Evolutionary conservation across 2,797 vertebrate genomes (phyloP).

Genomic region (Thamnophis elegans): DNA sequence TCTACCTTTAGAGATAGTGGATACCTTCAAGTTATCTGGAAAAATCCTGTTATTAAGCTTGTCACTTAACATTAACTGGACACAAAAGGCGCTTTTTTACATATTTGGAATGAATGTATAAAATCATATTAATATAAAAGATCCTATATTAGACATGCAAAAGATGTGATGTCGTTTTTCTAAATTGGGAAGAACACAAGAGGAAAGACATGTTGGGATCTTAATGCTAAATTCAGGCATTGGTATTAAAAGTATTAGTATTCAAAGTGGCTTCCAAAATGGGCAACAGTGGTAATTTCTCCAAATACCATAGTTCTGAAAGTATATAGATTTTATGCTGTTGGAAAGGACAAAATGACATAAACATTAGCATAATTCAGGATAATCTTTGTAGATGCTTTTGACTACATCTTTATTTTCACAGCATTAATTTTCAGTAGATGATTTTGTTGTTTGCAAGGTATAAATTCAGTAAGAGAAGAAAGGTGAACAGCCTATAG

Average conservation of each 20-base stretch:
- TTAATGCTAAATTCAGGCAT: neutral
- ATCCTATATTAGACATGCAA: neutral
- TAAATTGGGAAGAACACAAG: neutral
- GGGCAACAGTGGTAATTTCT: neutral
- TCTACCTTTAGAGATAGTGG: neutral
- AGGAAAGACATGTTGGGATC: neutral
- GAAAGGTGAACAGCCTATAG: neutral
- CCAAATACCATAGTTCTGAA: neutral
- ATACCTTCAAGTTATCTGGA: slow-evolving; percentile 7
- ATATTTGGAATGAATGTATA: neutral
- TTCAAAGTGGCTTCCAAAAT: neutral
- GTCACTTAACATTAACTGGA: neutral
- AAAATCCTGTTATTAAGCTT: neutral
- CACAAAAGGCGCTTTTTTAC: neutral
- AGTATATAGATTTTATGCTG: neutral
- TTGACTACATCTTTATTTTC: neutral
- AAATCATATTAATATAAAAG: neutral
- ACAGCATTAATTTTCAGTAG: neutral
- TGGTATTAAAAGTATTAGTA: neutral
- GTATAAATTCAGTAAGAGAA: neutral
- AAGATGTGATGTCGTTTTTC: neutral
- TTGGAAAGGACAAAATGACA: neutral
- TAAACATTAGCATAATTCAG: neutral
- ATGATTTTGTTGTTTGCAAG: neutral
- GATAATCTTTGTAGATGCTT: neutral